phyloP scores from a whole-genome alignment of 2,888 invertebrate genomes.

The Globia sparganii region DNA sequence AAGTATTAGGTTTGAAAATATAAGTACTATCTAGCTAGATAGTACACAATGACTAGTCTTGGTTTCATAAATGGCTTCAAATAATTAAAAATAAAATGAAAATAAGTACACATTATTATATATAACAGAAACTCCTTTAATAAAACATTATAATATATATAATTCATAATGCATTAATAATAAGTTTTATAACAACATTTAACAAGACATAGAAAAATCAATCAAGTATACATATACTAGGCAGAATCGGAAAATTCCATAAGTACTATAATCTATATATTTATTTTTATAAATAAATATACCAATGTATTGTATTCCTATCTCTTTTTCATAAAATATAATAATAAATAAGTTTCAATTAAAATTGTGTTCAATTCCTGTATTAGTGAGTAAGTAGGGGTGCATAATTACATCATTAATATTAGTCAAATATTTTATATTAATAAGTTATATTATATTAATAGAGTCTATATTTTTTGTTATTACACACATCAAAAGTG shows the following conservation, averaged over 20 bases:
- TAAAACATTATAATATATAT: slow-evolving; percentile 42
- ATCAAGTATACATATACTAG: slow-evolving; percentile 2
- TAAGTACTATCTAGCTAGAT: slow-evolving; percentile 67
- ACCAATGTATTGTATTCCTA: slow-evolving; percentile 14
- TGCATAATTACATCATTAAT: slow-evolving; percentile 2
- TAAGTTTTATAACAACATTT: slow-evolving; percentile 18
- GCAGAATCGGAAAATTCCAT: neutral
- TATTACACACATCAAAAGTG: too few species aligned
- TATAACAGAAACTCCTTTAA: slow-evolving; percentile 31
- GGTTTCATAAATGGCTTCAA: neutral
- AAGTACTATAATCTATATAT: neutral
- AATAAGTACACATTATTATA: slow-evolving; percentile 11
- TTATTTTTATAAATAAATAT: neutral
- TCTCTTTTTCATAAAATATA: neutral
- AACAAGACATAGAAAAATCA: slow-evolving; percentile 26
- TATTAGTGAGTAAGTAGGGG: slow-evolving; percentile 8
- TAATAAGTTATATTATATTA: neutral
- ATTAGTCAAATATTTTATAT: neutral
- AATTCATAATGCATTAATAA: slow-evolving; percentile 34
- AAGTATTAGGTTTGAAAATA: slow-evolving; percentile 84
- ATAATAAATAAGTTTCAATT: neutral
- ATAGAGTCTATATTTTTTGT: neutral
- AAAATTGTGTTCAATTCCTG: slow-evolving; percentile 31
- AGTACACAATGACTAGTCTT: neutral
- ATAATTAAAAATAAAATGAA: neutral